A percentile compares a stretch with the other conserved stretches of the same genome.
phyloP scores from a whole-genome alignment of 2,797 vertebrate species.

The Sandelia bainsii region DNA sequence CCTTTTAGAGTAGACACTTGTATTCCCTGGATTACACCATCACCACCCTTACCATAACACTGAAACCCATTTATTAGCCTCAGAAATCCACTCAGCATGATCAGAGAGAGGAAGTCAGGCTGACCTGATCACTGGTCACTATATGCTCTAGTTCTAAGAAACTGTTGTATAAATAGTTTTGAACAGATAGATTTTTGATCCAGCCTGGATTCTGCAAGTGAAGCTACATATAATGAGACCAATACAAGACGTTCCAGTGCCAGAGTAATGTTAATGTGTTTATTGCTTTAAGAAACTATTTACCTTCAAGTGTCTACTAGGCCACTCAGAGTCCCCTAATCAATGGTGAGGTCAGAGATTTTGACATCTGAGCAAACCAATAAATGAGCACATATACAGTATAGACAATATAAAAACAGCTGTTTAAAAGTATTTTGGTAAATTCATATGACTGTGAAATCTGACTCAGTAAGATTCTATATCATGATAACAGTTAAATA shows the following conservation, averaged over 20 bases:
- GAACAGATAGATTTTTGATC: slow-evolving; percentile 60
- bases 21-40: slow-evolving; percentile 67
- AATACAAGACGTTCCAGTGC: slow-evolving; percentile 74
- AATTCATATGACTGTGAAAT: slow-evolving; percentile 73
- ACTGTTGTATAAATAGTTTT: slow-evolving; percentile 40
- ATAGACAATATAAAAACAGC: slow-evolving; percentile 85
- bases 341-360: slow-evolving; percentile 77
- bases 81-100: slow-evolving; percentile 37
- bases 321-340: slow-evolving; percentile 80
- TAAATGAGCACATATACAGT: slow-evolving; percentile 79
- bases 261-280: slow-evolving; percentile 79
- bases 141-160: slow-evolving; percentile 50
- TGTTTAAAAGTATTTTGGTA: slow-evolving; percentile 84
- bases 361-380: slow-evolving; percentile 78
- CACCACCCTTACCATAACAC: slow-evolving; percentile 49
- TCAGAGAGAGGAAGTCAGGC: slow-evolving; percentile 40
- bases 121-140: slow-evolving; percentile 62
- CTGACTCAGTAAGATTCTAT: slow-evolving; percentile 63
- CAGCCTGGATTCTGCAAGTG: slow-evolving; percentile 66
- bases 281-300: slow-evolving; percentile 88
- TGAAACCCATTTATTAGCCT: slow-evolving; percentile 55
- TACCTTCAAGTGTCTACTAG: slow-evolving; percentile 82
- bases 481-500: slow-evolving; percentile 77
- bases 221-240: slow-evolving; percentile 77
- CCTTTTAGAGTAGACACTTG: slow-evolving; percentile 75